Evolutionary conservation across 2,113 vertebrate species (phyloP), one percentile per base, ranked within the genome.

Genomic region (Raphicerus campestris): DNA sequence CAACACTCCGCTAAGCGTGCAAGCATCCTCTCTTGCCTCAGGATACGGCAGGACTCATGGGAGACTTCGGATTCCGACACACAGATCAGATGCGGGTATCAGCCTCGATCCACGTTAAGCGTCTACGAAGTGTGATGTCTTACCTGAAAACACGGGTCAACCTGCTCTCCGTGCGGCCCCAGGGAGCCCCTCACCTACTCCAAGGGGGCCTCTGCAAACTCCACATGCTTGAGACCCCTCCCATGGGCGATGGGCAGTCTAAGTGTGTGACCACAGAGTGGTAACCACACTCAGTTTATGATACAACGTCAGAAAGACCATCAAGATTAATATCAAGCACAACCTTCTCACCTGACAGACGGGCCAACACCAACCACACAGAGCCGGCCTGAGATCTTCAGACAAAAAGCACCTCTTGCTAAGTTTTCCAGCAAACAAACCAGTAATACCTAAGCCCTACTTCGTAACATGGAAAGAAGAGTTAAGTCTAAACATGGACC

Each of bases 31-130:
- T 61, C 53, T 4, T 1, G 11, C 10, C 53, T 42, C 70, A 30
- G 32, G 47, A 24, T 5, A 35, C 42, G 42, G 28, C 49, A 49
- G 35, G 75, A 84, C 6, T 28, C 90, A 26, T 0, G 13, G 7
- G 6, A 53, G n/a, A 47, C n/a, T 24, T 19, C 2, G 0, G 35
- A 10, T 20, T 16, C 28, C 32, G 15, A 80, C 32, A 22, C 32
- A n/a, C 61, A n/a, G 30, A 35, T n/a, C 35, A 51, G 17, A 26
- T 2, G 24, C 1, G 1, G 30, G 3, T 10, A 13, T 35, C 56
- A 3, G 22, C 10, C 42, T 26, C 17, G 0, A 19, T 2, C 28
- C 63, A 15, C 1, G 2, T 5, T 3, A 3, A n/a, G 7, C 0
- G 2, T 30, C 15, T 6, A 22, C 10, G 1, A 53, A 70, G 35